Evolutionary conservation across 2,797 vertebrate genomes (phyloP), one percentile per base, ranked within the genome.

Genomic region (Ctenochaetus hawaiiensis): DNA sequence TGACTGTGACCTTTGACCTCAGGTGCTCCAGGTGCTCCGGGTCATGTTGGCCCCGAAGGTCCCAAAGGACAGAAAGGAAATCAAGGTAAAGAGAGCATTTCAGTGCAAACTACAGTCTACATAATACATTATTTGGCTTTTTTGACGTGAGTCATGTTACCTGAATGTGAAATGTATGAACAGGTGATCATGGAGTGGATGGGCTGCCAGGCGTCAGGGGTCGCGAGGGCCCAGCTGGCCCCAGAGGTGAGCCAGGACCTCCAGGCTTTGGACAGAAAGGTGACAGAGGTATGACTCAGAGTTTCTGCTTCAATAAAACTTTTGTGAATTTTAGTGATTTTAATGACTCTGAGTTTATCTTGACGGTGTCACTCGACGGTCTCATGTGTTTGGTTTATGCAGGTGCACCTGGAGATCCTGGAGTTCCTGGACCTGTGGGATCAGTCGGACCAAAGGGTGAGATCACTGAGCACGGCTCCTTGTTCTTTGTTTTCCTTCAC

Each of bases 11-110:
- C 67, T 91, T 62, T 89, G 75, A 80, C 54, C 81, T 45, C 78
- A 97, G 96, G 97, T 78, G 12, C 91, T 82, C 96, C 95, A 43
- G 97, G 97, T 85, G 56, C 68, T 5, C 86, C 91, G 13, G 98
- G 98, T 45, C 96, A 95, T 20, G 56, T 92, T 70, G 98, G 98
- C 56, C 93, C 92, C 8, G 96, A 98, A 71, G 98, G 97, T 86
- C 95, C 94, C 0, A 99, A 97, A 91, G 98, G 98, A 85, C 97
- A 97, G 77, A 99, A 98, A 87, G 98, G 98, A 94, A 96, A 48
- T 26, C 75, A 94, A 93, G 98, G 98, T 99, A 93, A 88, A 92
- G 53, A 74, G 3, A 59, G 12, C 1, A 0, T 1, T 48, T 52
- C 9, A 16, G 14, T 12, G 80, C 5, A 63, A 39, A 30, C 2